Evolutionary conservation across 2,113 vertebrate species (phyloP), one percentile per base, ranked within the genome.

Genomic region (Bostrychus sinensis): DNA sequence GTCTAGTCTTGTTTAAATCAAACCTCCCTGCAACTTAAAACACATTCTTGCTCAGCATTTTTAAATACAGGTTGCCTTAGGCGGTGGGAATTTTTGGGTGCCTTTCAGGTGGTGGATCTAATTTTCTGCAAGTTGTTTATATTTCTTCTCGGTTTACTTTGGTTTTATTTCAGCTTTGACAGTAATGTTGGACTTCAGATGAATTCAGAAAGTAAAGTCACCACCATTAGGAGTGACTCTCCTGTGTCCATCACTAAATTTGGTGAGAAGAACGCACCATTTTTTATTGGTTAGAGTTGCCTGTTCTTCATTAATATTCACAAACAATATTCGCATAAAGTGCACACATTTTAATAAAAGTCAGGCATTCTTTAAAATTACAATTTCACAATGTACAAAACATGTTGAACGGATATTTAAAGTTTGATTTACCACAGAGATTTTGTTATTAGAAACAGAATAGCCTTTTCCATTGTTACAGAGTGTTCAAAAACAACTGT

Each of bases 181-280:
- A 91, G 92, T 32, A 89, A 88, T 56, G 71, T 95, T 56, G 96
- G 96, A 32, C 92, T 99, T 38, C 93, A 95, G 16, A 94, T 96
- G 94, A 85, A 62, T 39, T 78, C 90, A 62, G 78, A 25, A 32
- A 90, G 73, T 54, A 86, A 87, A 55, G 85, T 89, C 58, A 92
- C 55, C 84, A 89, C 89, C 77, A 69, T 99, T 58, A 94, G 88
- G 88, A 95, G 95, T 26, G 91, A 97, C 86, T 92, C 91, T 53
- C 86, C 91, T 69, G 91, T 84, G 62, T 93, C 96, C 74, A 88
- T 89, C 70, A 71, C 68, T 59, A 96, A 86, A 84, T 97, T 98
- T 90, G 95, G 97, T 99, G 85, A 95, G 92, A 83, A 63, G 17
- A 58, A 50, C 17, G 36, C 7, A 5, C 25, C 19, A n/a, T 13